These are phyloP conservation scores for Oryzias celebensis DNA, from an alignment of 2,113 vertebrate genomes.

Conservation along the genomic window DNA sequence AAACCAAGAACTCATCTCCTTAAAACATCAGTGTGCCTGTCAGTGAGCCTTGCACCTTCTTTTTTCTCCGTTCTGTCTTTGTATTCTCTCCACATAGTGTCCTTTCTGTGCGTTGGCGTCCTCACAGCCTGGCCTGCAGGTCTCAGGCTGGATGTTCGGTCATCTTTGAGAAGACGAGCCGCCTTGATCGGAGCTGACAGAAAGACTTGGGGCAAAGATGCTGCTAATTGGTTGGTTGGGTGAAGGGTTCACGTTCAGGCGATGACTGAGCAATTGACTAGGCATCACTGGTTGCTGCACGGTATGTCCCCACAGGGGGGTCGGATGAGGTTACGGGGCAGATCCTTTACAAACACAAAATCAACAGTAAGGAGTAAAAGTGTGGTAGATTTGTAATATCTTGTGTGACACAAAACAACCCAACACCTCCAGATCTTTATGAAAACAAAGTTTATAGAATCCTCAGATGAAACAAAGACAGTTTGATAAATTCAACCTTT, in stretches of 20 bases:
- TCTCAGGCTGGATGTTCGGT: constrained; percentile 26
- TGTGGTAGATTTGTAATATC: too few relatives aligned
- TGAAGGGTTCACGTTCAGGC: background rate
- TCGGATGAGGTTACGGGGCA: background rate
- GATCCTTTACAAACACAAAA: background rate
- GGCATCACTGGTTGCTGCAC: constrained; percentile 13
- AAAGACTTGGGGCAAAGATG: constrained; percentile 36
- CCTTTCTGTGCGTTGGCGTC: constrained; percentile 5
- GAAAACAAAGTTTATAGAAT: background rate
- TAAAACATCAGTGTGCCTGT: too few relatives aligned
- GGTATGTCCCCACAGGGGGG: background rate
- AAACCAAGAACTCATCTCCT: too few relatives aligned
- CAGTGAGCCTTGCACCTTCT: background rate
- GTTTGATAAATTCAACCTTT: background rate
- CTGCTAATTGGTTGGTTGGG: constrained; percentile 34
- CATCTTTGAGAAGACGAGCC: constrained; percentile 26
- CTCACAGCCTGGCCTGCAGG: constrained; percentile 17
- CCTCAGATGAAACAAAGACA: background rate
- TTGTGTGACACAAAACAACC: too few relatives aligned
- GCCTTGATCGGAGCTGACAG: constrained; percentile 50
- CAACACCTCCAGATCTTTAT: too few relatives aligned
- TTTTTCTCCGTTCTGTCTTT: rapidly evolving
- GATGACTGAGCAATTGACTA: constrained; percentile 25
- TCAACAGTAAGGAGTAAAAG: background rate
- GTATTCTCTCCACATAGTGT: background rate